A percentile compares a stretch with the other conserved stretches of the same genome.
These are phyloP conservation scores for Trilocha varians DNA, from an alignment of 2,888 invertebrate species.

Conservation along the genomic window DNA sequence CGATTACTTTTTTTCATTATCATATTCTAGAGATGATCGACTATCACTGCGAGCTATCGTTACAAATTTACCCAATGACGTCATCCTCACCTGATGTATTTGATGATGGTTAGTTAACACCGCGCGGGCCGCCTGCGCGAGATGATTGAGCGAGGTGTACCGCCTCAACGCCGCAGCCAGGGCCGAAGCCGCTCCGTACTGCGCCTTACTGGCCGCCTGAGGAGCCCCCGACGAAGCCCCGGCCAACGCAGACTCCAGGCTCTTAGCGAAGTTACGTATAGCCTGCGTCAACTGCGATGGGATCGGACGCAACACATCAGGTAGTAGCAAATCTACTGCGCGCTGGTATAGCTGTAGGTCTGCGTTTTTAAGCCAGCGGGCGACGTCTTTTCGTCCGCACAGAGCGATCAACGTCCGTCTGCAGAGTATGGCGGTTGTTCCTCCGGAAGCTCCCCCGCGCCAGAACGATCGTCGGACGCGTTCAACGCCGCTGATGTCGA, in stretches of 20 bases:
- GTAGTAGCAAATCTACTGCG: conserved; percentile 95
- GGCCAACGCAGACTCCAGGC: conserved; percentile 87
- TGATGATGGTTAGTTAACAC: conserved; percentile 96
- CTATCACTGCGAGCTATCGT: too few relatives aligned
- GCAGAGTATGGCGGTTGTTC: conserved; percentile 77
- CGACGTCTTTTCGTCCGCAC: conserved; percentile 75
- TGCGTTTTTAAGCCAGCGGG: conserved; percentile 84
- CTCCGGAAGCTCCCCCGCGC: conserved; percentile 90
- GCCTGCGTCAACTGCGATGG: conserved; percentile 93
- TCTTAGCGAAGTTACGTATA: conserved; percentile 65
- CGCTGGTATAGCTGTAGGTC: conserved; percentile 97
- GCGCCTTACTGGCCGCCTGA: conserved; percentile 83
- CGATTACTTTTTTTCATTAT: too few relatives aligned
- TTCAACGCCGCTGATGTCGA: conserved; percentile 93
- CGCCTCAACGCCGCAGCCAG: conserved; percentile 95
- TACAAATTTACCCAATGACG: too few relatives aligned
- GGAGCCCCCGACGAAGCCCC: conserved; percentile 91
- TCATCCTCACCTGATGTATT: conserved; percentile 88
- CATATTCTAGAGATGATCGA: too few relatives aligned
- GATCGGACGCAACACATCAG: conserved; percentile 95
- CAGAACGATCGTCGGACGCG: conserved; percentile 83
- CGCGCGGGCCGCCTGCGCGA: conserved; percentile 95
- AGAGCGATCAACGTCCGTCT: conserved; percentile 91
- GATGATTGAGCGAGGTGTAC: conserved; percentile 97
- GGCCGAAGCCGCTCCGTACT: conserved; percentile 89